These are phyloP conservation scores for Panonychus citri DNA, from an alignment of 1,140 invertebrate species.

Conservation along the genomic window DNA sequence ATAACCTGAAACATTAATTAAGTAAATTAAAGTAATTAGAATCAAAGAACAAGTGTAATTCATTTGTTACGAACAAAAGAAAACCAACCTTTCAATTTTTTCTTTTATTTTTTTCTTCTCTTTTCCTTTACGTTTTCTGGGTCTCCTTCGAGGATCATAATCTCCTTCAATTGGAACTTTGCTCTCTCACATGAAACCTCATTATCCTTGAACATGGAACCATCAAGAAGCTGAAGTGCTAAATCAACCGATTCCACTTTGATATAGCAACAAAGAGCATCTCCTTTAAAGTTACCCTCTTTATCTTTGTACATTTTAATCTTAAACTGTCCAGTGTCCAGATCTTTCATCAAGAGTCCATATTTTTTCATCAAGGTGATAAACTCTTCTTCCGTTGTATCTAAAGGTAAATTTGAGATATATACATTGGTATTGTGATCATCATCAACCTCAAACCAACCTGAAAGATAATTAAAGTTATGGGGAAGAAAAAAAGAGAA, in stretches of 20 bases:
- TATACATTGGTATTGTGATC: conserved; percentile 92
- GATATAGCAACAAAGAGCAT: conserved; percentile 89
- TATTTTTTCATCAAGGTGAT: conserved; percentile 81
- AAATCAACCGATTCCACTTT: conserved; percentile 87
- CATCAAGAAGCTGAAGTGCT: conserved; percentile 77
- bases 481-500: too few relatives aligned
- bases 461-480: too few relatives aligned
- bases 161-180: conserved; percentile 77
- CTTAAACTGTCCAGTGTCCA: conserved; percentile 57
- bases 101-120: conserved; percentile 74
- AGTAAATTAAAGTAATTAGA: not conserved
- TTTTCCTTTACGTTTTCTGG: conserved; percentile 44
- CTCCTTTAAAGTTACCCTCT: conserved; percentile 66
- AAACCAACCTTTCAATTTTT: conserved; percentile 61
- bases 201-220: conserved; percentile 40
- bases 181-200: conserved; percentile 66
- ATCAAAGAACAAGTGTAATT: not conserved
- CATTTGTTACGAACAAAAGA: not conserved
- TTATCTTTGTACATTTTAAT: conserved; percentile 77
- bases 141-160: conserved; percentile 80
- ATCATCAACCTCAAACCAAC: conserved; percentile 84
- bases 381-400: conserved; percentile 63
- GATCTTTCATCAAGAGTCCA: conserved; percentile 78
- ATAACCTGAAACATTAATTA: conserved; percentile 34
- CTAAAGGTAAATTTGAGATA: conserved; percentile 67